phyloP scores from a whole-genome alignment of 2,797 vertebrate species.

The Monodelphis domestica region DNA sequence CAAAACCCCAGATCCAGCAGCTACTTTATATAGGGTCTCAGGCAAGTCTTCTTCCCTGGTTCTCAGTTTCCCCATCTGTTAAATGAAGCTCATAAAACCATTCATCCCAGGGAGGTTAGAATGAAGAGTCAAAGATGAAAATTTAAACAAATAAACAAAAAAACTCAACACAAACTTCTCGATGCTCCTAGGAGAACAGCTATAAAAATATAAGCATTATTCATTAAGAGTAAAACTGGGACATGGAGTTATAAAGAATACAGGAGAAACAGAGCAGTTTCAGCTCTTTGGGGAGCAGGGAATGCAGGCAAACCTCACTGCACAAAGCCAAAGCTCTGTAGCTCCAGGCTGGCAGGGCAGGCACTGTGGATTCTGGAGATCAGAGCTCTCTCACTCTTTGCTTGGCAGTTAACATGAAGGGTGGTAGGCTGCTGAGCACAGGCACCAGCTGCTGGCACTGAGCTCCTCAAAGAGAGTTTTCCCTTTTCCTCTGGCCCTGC shows the following conservation, averaged over 20 bases:
- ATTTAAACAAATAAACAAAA: not conserved
- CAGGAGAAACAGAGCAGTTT: not conserved
- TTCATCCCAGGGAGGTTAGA: not conserved
- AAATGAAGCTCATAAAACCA: not conserved
- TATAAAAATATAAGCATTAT: not conserved
- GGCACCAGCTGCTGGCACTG: not conserved
- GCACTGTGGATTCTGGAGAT: not conserved
- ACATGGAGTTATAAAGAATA: not conserved
- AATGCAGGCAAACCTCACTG: not conserved
- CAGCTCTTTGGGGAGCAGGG: not conserved
- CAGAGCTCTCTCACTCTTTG: not conserved
- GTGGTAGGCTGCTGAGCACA: not conserved
- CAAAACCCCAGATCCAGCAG: not conserved
- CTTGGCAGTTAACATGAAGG: accelerated
- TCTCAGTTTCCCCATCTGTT: not conserved
- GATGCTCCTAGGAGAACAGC: too few relatives aligned
- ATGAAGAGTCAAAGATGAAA: not conserved
- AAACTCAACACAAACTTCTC: not conserved
- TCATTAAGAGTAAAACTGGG: not conserved
- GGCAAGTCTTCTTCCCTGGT: not conserved
- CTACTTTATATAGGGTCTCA: not conserved
- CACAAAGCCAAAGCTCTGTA: not conserved
- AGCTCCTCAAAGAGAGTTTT: not conserved
- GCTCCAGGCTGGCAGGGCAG: not conserved
- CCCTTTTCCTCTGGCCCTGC: not conserved